Evolutionary conservation across 2,888 invertebrate species (phyloP).

Genomic region (Limenitis arthemis): DNA sequence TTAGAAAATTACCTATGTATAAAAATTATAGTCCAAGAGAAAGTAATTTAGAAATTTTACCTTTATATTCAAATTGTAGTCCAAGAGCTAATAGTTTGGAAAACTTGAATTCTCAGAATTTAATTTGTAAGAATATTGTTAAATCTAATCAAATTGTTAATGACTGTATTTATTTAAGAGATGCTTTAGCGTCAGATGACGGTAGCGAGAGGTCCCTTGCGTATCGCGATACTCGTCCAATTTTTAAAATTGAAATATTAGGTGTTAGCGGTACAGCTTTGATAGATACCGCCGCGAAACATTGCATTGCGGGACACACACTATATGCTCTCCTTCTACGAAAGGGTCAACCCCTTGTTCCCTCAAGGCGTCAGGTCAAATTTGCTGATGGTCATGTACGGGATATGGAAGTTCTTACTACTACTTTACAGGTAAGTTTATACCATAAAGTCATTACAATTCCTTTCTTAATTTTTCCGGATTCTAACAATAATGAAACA

Average conservation of each 20-base stretch:
- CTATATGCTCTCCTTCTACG: not conserved
- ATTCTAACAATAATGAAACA: not conserved
- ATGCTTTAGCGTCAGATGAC: not conserved
- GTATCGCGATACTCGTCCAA: not conserved
- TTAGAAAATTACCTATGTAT: not conserved
- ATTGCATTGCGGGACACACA: not conserved
- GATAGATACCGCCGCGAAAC: not conserved
- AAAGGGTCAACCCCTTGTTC: not conserved
- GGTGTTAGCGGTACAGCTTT: not conserved
- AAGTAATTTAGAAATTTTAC: not conserved
- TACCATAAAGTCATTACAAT: not conserved
- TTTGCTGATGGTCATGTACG: not conserved
- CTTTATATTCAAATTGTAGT: too few species aligned
- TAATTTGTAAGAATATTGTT: not conserved
- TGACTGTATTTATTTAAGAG: not conserved
- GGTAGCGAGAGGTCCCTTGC: not conserved
- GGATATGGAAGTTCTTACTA: constrained; percentile 1
- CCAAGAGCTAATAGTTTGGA: too few species aligned
- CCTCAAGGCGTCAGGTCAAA: not conserved
- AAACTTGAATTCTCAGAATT: not conserved
- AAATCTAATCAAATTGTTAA: not conserved
- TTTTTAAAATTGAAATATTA: constrained; percentile 1
- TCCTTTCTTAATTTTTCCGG: too few species aligned
- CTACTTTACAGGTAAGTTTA: not conserved
- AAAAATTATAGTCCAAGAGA: not conserved